Conservation (phyloP, 2,888 invertebrate genomes). For the Nephrotoma guestfalica region DNA sequence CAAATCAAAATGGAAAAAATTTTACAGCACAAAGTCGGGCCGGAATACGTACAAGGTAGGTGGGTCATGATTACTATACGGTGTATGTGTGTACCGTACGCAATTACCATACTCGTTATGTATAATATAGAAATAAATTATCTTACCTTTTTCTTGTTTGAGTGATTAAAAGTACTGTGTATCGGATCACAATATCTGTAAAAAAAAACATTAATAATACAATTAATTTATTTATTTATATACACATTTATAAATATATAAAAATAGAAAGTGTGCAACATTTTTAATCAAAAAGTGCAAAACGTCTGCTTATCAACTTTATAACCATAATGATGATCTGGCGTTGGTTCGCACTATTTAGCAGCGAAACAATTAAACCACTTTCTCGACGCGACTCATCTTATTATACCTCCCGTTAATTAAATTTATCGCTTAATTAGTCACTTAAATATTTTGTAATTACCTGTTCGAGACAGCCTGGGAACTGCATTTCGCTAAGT, state of each 20-base stretch:
- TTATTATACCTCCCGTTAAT: neutral
- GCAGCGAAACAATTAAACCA: neutral
- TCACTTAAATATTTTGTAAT: neutral
- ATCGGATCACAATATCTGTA: neutral
- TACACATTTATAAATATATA: neutral
- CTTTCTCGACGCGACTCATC: neutral
- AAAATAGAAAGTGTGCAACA: neutral
- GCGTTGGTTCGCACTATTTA: neutral
- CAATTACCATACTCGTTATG: neutral
- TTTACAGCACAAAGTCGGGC: slow-evolving; percentile 23
- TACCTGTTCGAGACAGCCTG: neutral
- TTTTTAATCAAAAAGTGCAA: neutral
- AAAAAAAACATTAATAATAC: neutral
- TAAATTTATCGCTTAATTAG: neutral
- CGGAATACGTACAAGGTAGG: slow-evolving; percentile 32
- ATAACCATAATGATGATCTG: neutral
- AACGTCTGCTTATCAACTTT: neutral
- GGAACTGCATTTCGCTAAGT: neutral
- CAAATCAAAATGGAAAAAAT: slow-evolving; percentile 1
- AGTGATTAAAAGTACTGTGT: neutral
- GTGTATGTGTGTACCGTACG: neutral
- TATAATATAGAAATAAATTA: neutral
- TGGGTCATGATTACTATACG: slow-evolving; percentile 9
- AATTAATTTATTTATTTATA: neutral
- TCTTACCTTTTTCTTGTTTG: neutral